Evolutionary conservation across 2,888 invertebrate genomes (phyloP), one percentile per base, ranked within the genome.

Genomic region (Clanis bilineata): DNA sequence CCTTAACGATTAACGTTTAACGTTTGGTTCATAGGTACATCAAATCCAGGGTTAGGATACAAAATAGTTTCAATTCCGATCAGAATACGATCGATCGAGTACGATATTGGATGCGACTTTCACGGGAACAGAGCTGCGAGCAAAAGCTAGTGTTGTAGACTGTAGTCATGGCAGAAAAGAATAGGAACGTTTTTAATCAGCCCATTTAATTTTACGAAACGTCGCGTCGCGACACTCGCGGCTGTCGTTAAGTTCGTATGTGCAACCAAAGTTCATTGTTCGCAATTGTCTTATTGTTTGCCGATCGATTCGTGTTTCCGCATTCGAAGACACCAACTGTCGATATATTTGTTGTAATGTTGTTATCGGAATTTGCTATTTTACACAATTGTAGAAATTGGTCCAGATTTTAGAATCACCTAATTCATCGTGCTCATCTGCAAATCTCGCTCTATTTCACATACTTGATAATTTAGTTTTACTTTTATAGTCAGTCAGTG

Each of bases 291-390:
- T 51, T 51, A 51, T 51, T 51, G 51, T 51, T 51, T 51, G 51
- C 51, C 64, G 64, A 73, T 77, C 72, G 73, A 72, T 76, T 62
- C 62, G 60, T 61, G 68, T 69, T 69, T 70, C 70, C 70, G 65
- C 67, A 63, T 67, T 70, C 68, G 58, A 65, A 51, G 51, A 51
- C 51, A 51, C 18, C 28, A 32, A 51, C 32, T 62, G 63, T 62
- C 64, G 43, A 58, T 43, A 21, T 57, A 15, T 25, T 57, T 41
- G 25, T 43, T 57, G 43, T 21, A 57, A 23, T 43, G 39, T 41
- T 25, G n/a, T 25, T 15, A 39, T 15, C 43, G 28, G 41, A 28
- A 15, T 57, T 23, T 43, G n/a, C 7, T 12, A 32, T 51, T 18
- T 32, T 23, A 51, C 28, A 18, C 3, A 51, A 32, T 18, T 28